A percentile compares a stretch with the other conserved stretches of the same genome.
Conservation (phyloP, 2,888 invertebrate genomes). For the Cacoxenus indagator region DNA sequence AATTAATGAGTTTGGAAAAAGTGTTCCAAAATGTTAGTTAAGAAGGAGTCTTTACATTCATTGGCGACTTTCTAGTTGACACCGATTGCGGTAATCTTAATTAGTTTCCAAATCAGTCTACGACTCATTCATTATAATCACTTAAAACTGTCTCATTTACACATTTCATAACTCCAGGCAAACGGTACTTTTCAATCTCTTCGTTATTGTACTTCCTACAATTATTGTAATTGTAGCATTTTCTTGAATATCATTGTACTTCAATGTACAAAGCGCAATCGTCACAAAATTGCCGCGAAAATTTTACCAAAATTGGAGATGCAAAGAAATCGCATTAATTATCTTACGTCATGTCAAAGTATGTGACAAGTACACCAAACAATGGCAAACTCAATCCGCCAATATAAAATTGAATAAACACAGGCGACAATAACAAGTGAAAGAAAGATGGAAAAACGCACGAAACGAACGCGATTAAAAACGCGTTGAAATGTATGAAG, state of each 20-base stretch:
- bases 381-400: not conserved
- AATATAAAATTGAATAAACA: conserved; percentile 10
- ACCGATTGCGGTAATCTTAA: no score
- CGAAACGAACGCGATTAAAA: conserved; percentile 27
- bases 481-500: conserved; percentile 28
- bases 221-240: not conserved
- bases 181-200: not conserved
- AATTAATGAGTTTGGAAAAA: no score
- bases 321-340: not conserved
- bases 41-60: no score
- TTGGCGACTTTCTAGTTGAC: no score
- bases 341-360: not conserved
- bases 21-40: no score
- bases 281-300: not conserved
- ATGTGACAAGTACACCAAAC: conserved; percentile 12
- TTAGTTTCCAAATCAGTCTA: no score
- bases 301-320: not conserved
- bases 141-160: no score
- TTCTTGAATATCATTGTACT: not conserved
- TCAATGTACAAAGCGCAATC: no score
- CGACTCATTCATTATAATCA: no score
- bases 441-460: conserved; percentile 1
- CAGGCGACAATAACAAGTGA: not conserved
- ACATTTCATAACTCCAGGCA: no score
- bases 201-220: not conserved